These are phyloP conservation scores for Phylloscopus whistleri DNA, from an alignment of 2,113 vertebrate genomes.

Conservation along the genomic window DNA sequence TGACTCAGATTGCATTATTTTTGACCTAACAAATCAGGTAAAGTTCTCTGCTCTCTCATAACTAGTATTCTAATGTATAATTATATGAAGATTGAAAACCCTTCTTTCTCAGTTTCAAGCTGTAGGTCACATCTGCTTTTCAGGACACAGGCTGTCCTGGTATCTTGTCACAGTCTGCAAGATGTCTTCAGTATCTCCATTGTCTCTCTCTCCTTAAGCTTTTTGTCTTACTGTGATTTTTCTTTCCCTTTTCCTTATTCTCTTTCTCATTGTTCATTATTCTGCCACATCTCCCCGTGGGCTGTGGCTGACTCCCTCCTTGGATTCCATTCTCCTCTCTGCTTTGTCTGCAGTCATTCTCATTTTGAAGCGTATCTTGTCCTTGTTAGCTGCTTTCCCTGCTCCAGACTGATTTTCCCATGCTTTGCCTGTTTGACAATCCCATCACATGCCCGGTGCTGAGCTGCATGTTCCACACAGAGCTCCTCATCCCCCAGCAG, in stretches of 20 bases:
- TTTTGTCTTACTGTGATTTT: neutral
- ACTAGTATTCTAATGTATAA: neutral
- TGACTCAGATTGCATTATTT: neutral
- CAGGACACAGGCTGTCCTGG: neutral
- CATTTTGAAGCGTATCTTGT: neutral
- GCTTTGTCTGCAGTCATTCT: neutral
- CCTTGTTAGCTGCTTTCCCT: neutral
- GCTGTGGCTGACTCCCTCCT: neutral
- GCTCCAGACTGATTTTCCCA: neutral
- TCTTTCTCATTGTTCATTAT: neutral
- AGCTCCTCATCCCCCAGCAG: neutral
- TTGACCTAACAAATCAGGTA: neutral
- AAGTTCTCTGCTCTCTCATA: neutral
- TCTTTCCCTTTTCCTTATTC: rapidly evolving
- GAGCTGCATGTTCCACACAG: neutral
- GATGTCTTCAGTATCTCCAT: neutral
- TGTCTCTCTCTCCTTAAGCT: neutral
- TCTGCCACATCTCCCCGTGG: neutral
- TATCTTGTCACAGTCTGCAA: neutral
- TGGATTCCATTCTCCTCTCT: neutral
- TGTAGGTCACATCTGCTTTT: neutral
- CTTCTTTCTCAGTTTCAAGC: neutral
- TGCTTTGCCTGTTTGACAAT: neutral
- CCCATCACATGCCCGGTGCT: neutral
- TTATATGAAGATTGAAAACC: neutral